Evolutionary conservation across 2,113 vertebrate genomes (phyloP).

Genomic region (Rhombomys opimus): DNA sequence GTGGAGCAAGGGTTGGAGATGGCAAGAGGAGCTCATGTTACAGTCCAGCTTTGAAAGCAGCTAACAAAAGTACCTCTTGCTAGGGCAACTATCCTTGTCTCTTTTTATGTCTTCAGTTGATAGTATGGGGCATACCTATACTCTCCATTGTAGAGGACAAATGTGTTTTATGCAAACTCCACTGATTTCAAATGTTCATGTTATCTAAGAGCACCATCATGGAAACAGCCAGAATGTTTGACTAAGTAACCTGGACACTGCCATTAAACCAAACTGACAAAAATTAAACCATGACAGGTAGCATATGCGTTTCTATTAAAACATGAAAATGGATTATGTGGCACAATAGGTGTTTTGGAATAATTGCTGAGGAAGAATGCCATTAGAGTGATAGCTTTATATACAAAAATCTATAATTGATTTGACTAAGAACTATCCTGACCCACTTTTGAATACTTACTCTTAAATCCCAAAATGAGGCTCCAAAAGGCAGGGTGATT

Average conservation of each 20-base stretch:
- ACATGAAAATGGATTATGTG: background rate
- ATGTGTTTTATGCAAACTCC: background rate
- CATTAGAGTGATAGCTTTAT: background rate
- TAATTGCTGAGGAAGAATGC: constrained; percentile 5
- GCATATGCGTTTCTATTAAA: constrained; percentile 18
- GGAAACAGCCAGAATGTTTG: constrained; percentile 11
- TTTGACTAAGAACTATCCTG: constrained; percentile 70
- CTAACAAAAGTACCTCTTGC: background rate
- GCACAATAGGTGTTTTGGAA: constrained; percentile 1
- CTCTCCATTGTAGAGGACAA: background rate
- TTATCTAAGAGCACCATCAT: background rate
- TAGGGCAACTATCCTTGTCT: background rate
- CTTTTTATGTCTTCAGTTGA: background rate
- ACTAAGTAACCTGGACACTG: background rate
- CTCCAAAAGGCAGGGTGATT: constrained; percentile 41
- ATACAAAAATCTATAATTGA: constrained; percentile 19
- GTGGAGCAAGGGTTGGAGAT: background rate
- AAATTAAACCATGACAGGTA: background rate
- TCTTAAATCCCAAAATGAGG: constrained; percentile 11
- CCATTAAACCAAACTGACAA: background rate
- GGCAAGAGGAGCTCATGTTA: background rate
- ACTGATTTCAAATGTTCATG: background rate
- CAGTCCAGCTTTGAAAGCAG: background rate
- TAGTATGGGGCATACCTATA: background rate
- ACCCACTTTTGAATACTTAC: constrained; percentile 48